Evolutionary conservation across 2,113 vertebrate genomes (phyloP), one percentile per base, ranked within the genome.

Genomic region (Gobiocypris rarus): DNA sequence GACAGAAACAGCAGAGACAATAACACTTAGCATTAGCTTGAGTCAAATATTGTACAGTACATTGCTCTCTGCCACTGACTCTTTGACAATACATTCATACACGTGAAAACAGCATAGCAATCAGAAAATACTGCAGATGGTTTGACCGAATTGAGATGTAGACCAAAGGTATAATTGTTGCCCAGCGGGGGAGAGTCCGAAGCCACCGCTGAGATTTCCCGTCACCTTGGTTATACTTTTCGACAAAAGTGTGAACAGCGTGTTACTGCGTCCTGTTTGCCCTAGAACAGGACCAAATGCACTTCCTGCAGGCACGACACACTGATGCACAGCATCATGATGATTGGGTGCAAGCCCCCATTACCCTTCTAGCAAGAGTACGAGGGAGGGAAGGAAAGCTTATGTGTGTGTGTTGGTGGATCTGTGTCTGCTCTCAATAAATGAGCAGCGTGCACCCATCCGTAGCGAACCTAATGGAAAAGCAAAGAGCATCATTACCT

Each of bases 401-500:
- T 45, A 10, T 70, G 81, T 86, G 67, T 83, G 80, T 56, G 84
- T 73, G 71, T 84, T 76, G 43, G 61, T 77, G 73, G 52, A 84
- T 83, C 84, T 88, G 85, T 86, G 86, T 28, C 75, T 67, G 82
- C 73, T 58, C 43, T 58, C 90, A 90, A 87, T 9, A 69, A 87
- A 92, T 86, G 88, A 91, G 86, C 84, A 34, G 84, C 84, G 92
- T 90, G 90, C 90, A 83, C 81, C 85, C 91, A 91, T 50, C 87
- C 89, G 52, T 90, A 91, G 82, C 43, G 81, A 89, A 90, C 67
- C 84, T 94, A 93, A 94, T 94, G 92, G 92, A 90, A 93, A 92
- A 93, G 88, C 90, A 88, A 90, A 92, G 86, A 92, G 91, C 91
- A 91, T 93, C 91, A 94, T 94, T 94, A 94, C 89, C 90, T 89